Conservation (phyloP, 2,888 invertebrate genomes). For the Tanaodytes sp. region DNA sequence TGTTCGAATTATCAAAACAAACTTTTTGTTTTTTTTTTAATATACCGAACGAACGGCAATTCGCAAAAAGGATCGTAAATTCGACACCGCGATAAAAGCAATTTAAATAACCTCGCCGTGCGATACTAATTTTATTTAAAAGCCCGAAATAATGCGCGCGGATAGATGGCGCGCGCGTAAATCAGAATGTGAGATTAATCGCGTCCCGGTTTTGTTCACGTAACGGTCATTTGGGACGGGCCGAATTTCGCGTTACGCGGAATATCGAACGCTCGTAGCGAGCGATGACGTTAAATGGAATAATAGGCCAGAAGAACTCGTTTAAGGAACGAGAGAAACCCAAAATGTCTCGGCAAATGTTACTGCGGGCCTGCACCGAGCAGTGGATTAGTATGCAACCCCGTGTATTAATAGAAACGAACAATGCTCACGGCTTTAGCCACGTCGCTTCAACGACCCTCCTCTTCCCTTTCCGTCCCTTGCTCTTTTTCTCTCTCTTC, state of each 20-base stretch:
- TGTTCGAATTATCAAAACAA: too few relatives aligned
- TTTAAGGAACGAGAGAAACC: conserved; percentile 60
- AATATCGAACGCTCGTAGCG: conserved; percentile 35
- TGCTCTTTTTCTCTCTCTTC: conserved; percentile 13
- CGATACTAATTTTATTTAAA: conserved; percentile 28
- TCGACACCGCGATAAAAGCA: conserved; percentile 3
- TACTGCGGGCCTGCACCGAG: conserved; percentile 57
- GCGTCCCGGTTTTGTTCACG: conserved; percentile 30
- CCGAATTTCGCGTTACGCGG: conserved; percentile 40
- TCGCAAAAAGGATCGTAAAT: too few relatives aligned
- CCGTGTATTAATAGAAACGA: conserved; percentile 70
- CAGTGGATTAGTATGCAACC: conserved; percentile 70
- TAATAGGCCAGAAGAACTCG: conserved; percentile 64
- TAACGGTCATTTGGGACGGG: conserved; percentile 39
- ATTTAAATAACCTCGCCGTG: conserved; percentile 8
- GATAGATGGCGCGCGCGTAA: conserved; percentile 27
- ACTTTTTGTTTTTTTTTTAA: too few relatives aligned
- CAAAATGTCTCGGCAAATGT: conserved; percentile 64
- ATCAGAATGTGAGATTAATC: conserved; percentile 34
- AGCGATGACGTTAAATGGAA: conserved; percentile 62
- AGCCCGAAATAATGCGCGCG: conserved; percentile 22
- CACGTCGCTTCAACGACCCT: conserved; percentile 54
- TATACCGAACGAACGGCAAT: too few relatives aligned
- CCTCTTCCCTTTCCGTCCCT: conserved; percentile 4
- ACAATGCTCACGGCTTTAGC: conserved; percentile 69